Conservation (phyloP, 2,113 vertebrate species). For the Ondatra zibethicus region DNA sequence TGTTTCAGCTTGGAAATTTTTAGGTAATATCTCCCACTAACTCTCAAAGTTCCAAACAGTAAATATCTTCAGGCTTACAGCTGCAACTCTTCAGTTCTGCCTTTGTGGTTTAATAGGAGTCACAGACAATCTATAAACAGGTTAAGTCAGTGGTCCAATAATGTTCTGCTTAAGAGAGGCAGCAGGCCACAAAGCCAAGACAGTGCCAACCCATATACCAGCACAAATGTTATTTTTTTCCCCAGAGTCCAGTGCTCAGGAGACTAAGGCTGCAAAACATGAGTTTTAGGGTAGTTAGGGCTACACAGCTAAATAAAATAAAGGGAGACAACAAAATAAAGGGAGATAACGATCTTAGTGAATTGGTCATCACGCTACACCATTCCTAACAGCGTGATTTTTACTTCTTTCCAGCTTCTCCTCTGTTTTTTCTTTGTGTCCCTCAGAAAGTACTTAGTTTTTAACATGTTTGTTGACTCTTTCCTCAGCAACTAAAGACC, state of each 20-base stretch:
- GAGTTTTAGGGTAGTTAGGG: neutral
- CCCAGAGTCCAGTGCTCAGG: neutral
- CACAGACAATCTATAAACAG: neutral
- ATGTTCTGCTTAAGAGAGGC: neutral
- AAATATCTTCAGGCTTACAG: conserved; percentile 9
- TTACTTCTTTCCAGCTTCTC: neutral
- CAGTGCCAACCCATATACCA: neutral
- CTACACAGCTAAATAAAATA: neutral
- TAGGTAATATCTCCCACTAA: neutral
- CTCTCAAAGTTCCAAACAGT: neutral
- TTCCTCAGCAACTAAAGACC: conserved; percentile 13
- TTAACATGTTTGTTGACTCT: neutral
- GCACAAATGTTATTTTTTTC: neutral
- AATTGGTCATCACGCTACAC: neutral
- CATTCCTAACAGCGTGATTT: neutral
- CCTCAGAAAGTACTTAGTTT: neutral
- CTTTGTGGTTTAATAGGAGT: neutral
- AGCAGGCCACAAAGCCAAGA: neutral
- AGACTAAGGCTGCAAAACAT: neutral
- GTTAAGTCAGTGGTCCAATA: neutral
- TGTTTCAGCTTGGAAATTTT: neutral
- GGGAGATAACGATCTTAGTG: neutral
- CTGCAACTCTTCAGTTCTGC: neutral
- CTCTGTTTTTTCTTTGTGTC: neutral
- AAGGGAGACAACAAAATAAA: neutral